These are phyloP conservation scores for Oedothorax gibbosus DNA, from an alignment of 1,140 invertebrate species.

Conservation along the genomic window DNA sequence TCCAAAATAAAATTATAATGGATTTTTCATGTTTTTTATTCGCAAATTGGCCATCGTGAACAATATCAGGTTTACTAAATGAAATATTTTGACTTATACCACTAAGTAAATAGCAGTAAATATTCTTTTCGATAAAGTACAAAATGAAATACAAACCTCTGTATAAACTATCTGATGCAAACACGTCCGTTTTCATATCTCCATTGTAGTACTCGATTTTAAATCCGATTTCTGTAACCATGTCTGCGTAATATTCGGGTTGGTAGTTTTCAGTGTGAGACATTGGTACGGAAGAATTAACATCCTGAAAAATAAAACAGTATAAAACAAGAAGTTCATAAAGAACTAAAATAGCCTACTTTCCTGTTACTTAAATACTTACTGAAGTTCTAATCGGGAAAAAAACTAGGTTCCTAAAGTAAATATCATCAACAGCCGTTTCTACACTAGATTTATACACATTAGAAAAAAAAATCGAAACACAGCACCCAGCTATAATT, in stretches of 20 bases:
- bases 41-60: no score
- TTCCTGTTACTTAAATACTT: no score
- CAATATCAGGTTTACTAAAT: no score
- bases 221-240: neutral
- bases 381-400: no score
- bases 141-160: neutral
- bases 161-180: neutral
- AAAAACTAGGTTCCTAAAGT: no score
- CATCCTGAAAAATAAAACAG: neutral
- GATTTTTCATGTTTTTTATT: no score
- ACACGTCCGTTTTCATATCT: slow-evolving; percentile 1
- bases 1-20: no score
- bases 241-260: neutral
- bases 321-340: neutral
- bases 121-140: no score
- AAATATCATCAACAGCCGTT: neutral
- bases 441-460: neutral
- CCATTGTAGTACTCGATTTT: neutral
- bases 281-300: neutral
- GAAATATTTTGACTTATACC: no score
- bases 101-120: no score
- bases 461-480: neutral
- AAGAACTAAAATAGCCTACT: no score
- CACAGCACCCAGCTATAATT: neutral
- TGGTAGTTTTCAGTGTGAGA: neutral